Percentiles rank a stretch among this genome's conserved stretches.
Conservation (phyloP, 1,140 invertebrate genomes). For the Leptopilina clavipes region DNA sequence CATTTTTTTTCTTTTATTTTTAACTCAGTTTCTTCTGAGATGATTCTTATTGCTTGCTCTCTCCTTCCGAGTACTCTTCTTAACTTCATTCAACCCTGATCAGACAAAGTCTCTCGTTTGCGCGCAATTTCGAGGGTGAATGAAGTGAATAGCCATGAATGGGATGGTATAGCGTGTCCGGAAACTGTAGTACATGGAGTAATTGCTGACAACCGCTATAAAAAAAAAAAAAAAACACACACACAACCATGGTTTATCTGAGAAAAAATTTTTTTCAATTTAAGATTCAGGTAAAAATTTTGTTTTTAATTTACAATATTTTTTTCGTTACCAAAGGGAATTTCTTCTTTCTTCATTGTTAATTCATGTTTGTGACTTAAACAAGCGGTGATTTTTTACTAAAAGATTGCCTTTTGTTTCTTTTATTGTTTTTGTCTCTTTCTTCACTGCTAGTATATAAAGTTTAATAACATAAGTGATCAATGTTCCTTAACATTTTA, state of each 20-base stretch:
- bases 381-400: no score
- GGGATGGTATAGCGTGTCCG: conserved; percentile 29
- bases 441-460: no score
- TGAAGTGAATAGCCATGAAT: conserved; percentile 29
- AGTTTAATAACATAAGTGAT: no score
- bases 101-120: conserved; percentile 5
- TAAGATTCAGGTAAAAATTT: background rate
- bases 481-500: no score
- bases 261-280: background rate
- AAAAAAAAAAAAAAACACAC: no score
- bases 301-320: no score
- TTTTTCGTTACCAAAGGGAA: no score
- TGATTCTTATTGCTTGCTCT: background rate
- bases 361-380: no score
- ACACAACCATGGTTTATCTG: background rate
- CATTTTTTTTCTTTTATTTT: background rate
- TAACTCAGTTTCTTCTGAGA: background rate
- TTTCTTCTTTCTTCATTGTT: no score
- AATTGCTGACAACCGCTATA: conserved; percentile 22
- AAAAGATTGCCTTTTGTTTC: no score
- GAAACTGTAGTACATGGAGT: conserved; percentile 28
- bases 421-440: no score
- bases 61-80: background rate
- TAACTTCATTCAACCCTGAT: conserved; percentile 25
- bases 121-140: conserved; percentile 29